Percentiles rank a stretch among this genome's conserved stretches.
These are phyloP conservation scores for Scolopax rusticola DNA, from an alignment of 2,797 vertebrate species.

Conservation along the genomic window DNA sequence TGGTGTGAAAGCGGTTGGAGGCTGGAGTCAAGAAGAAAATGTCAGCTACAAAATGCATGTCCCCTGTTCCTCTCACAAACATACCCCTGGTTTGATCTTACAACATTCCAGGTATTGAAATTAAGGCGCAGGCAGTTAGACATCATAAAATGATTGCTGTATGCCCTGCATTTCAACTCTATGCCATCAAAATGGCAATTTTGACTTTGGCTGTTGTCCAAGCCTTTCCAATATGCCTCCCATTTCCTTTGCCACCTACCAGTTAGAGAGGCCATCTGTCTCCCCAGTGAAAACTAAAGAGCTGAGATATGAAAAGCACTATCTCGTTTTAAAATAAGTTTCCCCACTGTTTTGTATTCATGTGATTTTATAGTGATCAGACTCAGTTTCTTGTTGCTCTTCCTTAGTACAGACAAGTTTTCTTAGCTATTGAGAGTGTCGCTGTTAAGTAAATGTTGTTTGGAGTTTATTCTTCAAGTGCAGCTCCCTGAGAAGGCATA, in stretches of 20 bases:
- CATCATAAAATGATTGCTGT: not conserved
- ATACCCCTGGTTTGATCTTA: not conserved
- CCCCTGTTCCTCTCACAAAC: not conserved
- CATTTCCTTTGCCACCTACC: constrained; percentile 19
- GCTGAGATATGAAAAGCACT: not conserved
- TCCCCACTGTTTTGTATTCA: constrained; percentile 7
- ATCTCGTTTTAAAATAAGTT: not conserved
- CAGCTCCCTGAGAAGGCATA: not conserved
- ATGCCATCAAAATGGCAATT: not conserved
- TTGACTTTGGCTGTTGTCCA: constrained; percentile 9
- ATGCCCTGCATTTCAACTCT: not conserved
- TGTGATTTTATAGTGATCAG: constrained; percentile 18
- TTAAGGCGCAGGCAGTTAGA: not conserved
- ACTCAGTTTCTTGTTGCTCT: constrained; percentile 3
- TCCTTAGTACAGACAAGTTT: not conserved
- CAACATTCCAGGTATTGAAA: not conserved
- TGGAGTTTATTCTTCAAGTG: not conserved
- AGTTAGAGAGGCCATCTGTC: constrained; percentile 19
- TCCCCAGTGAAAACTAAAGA: not conserved
- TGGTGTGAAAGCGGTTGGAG: not conserved
- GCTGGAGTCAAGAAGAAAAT: not conserved
- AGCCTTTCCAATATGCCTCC: not conserved
- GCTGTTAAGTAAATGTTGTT: constrained; percentile 36
- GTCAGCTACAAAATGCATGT: not conserved
- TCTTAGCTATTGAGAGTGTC: not conserved